Percentiles rank a stretch among this genome's conserved stretches.
These are phyloP conservation scores for Setophaga coronata DNA, from an alignment of 2,113 vertebrate species.

Conservation along the genomic window DNA sequence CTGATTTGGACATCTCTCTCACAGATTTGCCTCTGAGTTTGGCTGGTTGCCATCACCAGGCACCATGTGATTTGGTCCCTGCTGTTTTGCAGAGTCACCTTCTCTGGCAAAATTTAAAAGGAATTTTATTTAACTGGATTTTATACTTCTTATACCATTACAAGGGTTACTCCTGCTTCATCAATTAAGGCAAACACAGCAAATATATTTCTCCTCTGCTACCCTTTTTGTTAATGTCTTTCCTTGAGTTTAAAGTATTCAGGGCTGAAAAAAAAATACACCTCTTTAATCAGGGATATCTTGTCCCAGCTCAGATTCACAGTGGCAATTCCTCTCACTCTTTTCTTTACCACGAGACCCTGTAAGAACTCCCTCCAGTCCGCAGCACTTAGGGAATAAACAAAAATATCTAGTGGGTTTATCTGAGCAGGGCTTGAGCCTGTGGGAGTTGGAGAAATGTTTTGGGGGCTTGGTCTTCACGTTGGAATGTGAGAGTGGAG, in stretches of 20 bases:
- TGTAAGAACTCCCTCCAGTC: neutral
- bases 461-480: neutral
- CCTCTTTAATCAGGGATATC: neutral
- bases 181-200: neutral
- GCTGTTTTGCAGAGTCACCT: neutral
- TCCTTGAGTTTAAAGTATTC: neutral
- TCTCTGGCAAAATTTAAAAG: neutral
- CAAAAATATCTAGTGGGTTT: neutral
- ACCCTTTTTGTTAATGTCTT: neutral
- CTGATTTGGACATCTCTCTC: neutral
- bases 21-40: neutral
- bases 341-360: neutral
- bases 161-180: neutral
- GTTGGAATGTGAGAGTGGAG: neutral
- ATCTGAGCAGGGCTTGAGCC: neutral
- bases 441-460: neutral
- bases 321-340: accelerated
- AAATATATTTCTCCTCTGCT: neutral
- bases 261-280: neutral
- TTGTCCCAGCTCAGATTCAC: neutral
- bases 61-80: neutral
- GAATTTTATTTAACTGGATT: neutral
- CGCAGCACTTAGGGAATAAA: neutral
- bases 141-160: neutral
- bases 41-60: neutral